Evolutionary conservation across 2,113 vertebrate species (phyloP).

Genomic region (Oreochromis aureus): DNA sequence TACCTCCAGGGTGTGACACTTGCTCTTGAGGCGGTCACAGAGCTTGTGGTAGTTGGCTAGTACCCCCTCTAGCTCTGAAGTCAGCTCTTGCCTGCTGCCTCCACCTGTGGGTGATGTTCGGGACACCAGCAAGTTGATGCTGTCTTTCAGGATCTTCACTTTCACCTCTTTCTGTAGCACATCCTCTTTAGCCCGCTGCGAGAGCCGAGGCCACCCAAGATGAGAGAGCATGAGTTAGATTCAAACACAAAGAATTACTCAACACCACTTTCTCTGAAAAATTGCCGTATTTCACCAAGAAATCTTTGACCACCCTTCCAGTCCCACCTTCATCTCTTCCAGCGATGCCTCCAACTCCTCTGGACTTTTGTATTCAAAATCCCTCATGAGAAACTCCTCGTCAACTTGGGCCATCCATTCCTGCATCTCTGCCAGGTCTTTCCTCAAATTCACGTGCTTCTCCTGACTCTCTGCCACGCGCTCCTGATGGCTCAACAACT

Average conservation of each 20-base stretch:
- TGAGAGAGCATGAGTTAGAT: neutral
- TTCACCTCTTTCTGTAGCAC: constrained; percentile 97
- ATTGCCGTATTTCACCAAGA: neutral
- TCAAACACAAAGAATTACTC: neutral
- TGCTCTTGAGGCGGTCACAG: constrained; percentile 92
- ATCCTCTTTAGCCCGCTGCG: constrained; percentile 93
- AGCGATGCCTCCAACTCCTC: constrained; percentile 89
- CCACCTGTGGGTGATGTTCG: constrained; percentile 73
- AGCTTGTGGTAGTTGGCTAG: constrained; percentile 92
- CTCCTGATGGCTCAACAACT: constrained; percentile 85
- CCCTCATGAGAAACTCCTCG: constrained; percentile 93
- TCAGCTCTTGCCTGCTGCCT: constrained; percentile 78
- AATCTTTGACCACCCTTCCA: neutral
- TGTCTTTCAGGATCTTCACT: constrained; percentile 98
- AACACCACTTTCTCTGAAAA: neutral
- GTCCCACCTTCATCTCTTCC: constrained; percentile 92
- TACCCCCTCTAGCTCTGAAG: constrained; percentile 76
- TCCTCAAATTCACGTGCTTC: constrained; percentile 88
- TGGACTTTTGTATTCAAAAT: constrained; percentile 95
- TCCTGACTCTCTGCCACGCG: constrained; percentile 84
- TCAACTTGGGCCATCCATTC: constrained; percentile 97
- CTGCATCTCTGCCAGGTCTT: constrained; percentile 96
- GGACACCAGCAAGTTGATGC: constrained; percentile 82
- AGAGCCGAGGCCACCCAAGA: neutral
- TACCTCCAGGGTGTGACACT: constrained; percentile 96